phyloP scores from a whole-genome alignment of 1,140 invertebrate genomes.

The Colletes latitarsis region DNA sequence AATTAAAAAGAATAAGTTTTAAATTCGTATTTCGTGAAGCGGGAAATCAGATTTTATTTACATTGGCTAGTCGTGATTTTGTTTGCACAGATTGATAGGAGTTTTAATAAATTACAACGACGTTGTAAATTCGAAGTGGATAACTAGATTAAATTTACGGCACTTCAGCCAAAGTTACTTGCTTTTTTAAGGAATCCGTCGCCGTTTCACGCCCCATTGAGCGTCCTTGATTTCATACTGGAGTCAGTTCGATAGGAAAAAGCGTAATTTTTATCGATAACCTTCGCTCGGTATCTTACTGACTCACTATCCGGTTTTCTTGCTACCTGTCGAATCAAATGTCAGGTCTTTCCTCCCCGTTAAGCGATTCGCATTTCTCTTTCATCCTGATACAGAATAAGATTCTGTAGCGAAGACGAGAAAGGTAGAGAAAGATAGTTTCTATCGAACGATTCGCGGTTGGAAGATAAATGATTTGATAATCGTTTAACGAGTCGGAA shows the following conservation, averaged over 20 bases:
- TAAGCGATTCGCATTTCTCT: not conserved
- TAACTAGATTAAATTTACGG: not conserved
- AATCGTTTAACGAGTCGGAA: not conserved
- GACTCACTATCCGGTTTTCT: slow-evolving; percentile 15
- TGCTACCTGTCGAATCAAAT: slow-evolving; percentile 25
- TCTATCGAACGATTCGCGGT: not conserved
- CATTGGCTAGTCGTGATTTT: too few relatives aligned
- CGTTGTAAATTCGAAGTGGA: too few relatives aligned
- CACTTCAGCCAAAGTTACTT: not conserved
- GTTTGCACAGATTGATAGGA: too few relatives aligned
- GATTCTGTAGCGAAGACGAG: too few relatives aligned
- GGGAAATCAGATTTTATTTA: too few relatives aligned
- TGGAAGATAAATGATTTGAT: not conserved
- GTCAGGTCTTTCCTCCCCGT: slow-evolving; percentile 28
- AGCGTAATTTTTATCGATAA: slow-evolving; percentile 36
- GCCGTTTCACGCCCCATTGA: slow-evolving; percentile 36
- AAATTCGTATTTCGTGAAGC: too few relatives aligned
- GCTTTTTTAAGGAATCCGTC: not conserved
- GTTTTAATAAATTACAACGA: too few relatives aligned
- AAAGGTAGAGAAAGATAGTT: not conserved
- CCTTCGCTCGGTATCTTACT: slow-evolving; percentile 9
- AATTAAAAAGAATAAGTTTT: too few relatives aligned
- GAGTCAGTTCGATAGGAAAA: slow-evolving; percentile 36
- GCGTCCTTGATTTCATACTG: slow-evolving; percentile 49
- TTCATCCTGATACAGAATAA: not conserved